phyloP scores from a whole-genome alignment of 2,113 vertebrate species.

The Rhabdomys dilectus region DNA sequence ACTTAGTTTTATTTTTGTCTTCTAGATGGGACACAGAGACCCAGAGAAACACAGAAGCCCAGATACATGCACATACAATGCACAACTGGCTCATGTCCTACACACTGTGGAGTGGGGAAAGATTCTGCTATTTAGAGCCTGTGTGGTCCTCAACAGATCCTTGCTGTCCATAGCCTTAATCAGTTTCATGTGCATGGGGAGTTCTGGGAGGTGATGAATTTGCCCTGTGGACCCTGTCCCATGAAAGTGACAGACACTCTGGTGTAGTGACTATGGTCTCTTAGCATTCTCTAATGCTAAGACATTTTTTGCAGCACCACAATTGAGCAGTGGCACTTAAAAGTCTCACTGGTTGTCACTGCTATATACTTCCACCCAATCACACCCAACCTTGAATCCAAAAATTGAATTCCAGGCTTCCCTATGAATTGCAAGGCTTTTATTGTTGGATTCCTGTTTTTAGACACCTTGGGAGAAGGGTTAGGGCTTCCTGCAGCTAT shows the following conservation, averaged over 20 bases:
- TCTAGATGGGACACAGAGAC: neutral
- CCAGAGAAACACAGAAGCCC: no score
- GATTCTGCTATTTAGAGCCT: neutral
- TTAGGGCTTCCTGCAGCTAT: neutral
- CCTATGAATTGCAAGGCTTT: conserved; percentile 14
- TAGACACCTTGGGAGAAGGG: neutral
- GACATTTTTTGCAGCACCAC: neutral
- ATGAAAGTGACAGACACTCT: no score
- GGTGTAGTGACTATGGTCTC: neutral
- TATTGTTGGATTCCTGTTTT: conserved; percentile 47
- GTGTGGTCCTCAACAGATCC: neutral
- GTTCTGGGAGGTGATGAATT: no score
- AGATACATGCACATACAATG: no score
- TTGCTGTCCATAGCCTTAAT: no score
- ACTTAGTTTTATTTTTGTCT: neutral
- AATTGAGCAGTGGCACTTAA: neutral
- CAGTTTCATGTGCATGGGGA: no score
- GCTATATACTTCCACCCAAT: no score
- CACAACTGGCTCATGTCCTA: neutral
- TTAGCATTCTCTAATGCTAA: rapidly evolving
- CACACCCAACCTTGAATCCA: neutral
- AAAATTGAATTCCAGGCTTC: neutral
- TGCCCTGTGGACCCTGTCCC: neutral
- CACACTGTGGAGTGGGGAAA: no score
- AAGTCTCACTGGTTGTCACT: no score